These are phyloP conservation scores for Epinotia bilunana DNA, from an alignment of 2,888 invertebrate species.

Conservation along the genomic window DNA sequence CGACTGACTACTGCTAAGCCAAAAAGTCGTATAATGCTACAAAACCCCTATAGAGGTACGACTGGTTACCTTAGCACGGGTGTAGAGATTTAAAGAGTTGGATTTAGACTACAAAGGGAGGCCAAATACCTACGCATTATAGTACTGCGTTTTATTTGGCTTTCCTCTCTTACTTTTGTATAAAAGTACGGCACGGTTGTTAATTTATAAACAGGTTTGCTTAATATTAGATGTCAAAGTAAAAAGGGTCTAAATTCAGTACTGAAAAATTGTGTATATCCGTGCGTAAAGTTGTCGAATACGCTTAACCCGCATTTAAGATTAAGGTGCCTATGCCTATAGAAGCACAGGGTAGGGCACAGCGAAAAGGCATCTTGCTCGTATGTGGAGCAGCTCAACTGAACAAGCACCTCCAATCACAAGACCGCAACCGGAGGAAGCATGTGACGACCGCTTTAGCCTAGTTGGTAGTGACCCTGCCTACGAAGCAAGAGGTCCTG, in stretches of 20 bases:
- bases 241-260: background rate
- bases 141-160: conserved; percentile 2
- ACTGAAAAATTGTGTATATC: too few species aligned
- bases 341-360: too few species aligned
- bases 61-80: background rate
- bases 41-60: background rate
- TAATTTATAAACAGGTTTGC: background rate
- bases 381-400: too few species aligned
- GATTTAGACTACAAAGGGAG: conserved; percentile 30
- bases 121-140: conserved; percentile 17
- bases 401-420: too few species aligned
- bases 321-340: too few species aligned
- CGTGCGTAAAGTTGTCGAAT: too few species aligned
- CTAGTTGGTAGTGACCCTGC: too few species aligned
- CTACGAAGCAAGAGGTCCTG: too few species aligned
- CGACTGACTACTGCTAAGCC: background rate
- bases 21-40: background rate
- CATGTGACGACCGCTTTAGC: too few species aligned
- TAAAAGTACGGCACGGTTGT: background rate
- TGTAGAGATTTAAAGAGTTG: conserved; percentile 39
- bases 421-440: too few species aligned
- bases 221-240: background rate
- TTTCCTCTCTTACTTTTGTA: background rate
- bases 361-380: too few species aligned
- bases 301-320: too few species aligned